Evolutionary conservation across 2,113 vertebrate genomes (phyloP), one percentile per base, ranked within the genome.

Genomic region (Seriola dumerili): DNA sequence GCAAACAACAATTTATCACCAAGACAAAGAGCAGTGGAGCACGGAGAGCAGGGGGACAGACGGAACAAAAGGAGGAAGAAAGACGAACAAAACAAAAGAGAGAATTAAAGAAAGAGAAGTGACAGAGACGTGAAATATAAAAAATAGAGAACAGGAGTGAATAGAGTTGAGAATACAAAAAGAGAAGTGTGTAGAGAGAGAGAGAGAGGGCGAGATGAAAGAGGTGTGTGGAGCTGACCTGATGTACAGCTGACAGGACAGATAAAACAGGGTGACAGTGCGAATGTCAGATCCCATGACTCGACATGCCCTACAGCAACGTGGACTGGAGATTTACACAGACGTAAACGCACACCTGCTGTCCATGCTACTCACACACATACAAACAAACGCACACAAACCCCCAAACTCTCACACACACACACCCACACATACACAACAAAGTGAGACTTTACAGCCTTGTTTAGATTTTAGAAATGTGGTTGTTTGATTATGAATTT

Each of bases 271-370:
- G 55, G 13, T 44, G 81, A 76, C 46, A 78, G 78, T 12, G 7
- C 50, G 72, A 44, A 65, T 70, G 78, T 89, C 85, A 90, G 74
- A 75, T 50, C 78, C 76, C 67, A 80, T 89, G 88, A 88, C 71
- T 61, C 50, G 72, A 88, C 57, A 42, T 9, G 14, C 46, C 79
- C 64, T 68, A 34, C 40, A 76, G 73, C 83, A 83, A 54, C 72
- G 17, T 72, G 73, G 72, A 66, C 40, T 4, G 1, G n/a, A 84
- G 57, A 81, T 81, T 73, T 81, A 76, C 73, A 61, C 63, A 72
- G 14, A 58, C 23, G 72, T 12, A 14, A 9, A 36, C 73, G 50
- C 11, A n/a, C 1, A 79, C 46, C 46, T 48, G 46, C 50, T 52
- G 17, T 8, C 2, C 34, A 68, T 29, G 29, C 29, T 29, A 29